Evolutionary conservation across 2,113 vertebrate species (phyloP).

Genomic region (Limanda limanda): DNA sequence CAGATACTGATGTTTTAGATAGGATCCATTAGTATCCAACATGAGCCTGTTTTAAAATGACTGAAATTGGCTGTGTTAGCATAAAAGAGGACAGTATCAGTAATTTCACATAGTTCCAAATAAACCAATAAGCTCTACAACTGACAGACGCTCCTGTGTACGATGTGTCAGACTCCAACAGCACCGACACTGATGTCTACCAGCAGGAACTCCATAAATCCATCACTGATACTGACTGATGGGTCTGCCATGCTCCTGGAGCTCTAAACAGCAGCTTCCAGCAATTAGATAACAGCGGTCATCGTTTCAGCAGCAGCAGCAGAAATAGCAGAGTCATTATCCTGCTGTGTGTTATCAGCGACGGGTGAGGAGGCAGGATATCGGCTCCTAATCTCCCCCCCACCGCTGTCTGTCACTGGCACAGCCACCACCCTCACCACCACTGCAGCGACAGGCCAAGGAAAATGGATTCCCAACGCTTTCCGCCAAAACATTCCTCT

Average conservation of each 20-base stretch:
- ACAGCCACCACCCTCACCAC: slow-evolving; percentile 8
- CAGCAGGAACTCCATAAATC: slow-evolving; percentile 36
- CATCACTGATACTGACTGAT: slow-evolving; percentile 48
- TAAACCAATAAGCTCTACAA: neutral
- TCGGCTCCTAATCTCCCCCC: slow-evolving; percentile 71
- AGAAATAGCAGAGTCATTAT: slow-evolving; percentile 56
- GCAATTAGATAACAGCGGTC: slow-evolving; percentile 45
- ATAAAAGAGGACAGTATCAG: too few species aligned
- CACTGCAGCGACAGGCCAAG: slow-evolving; percentile 3
- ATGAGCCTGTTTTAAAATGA: too few species aligned
- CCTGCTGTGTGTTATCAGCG: slow-evolving; percentile 73
- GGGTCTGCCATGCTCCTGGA: slow-evolving; percentile 27
- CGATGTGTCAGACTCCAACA: slow-evolving; percentile 13
- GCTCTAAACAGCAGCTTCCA: slow-evolving; percentile 49
- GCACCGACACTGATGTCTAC: slow-evolving; percentile 22
- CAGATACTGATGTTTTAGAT: neutral
- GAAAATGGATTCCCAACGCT: slow-evolving; percentile 38
- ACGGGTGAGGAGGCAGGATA: slow-evolving; percentile 59
- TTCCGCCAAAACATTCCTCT: slow-evolving; percentile 11
- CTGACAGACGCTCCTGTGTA: slow-evolving; percentile 4
- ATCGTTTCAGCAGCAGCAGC: slow-evolving; percentile 33
- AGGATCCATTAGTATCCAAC: neutral
- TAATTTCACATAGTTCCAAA: too few species aligned
- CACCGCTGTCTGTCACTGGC: slow-evolving; percentile 53
- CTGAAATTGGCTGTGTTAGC: too few species aligned